phyloP scores from a whole-genome alignment of 2,888 invertebrate species.

The Caenorhabditis wallacei region DNA sequence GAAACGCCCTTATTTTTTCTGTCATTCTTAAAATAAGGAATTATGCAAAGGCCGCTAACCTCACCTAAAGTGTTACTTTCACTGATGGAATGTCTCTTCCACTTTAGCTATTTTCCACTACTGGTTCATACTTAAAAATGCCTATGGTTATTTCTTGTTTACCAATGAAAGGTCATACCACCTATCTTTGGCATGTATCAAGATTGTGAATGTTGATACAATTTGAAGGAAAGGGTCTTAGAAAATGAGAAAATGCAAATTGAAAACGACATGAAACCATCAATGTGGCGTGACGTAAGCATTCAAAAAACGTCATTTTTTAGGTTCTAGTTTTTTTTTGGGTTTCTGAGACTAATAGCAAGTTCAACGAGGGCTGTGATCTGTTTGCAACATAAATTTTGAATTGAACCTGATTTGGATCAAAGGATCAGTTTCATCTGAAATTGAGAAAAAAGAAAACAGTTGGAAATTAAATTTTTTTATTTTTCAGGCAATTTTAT shows the following conservation, averaged over 20 bases:
- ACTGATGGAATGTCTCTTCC: slow-evolving; percentile 21
- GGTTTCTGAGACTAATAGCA: too few species aligned
- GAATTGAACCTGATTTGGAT: too few species aligned
- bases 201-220: slow-evolving; percentile 44
- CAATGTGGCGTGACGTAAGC: slow-evolving; percentile 53
- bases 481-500: slow-evolving; percentile 58
- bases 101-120: slow-evolving; percentile 40
- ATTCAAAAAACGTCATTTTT: slow-evolving; percentile 4
- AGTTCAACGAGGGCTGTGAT: too few species aligned
- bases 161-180: slow-evolving; percentile 52
- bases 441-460: too few species aligned
- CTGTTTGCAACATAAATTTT: too few species aligned
- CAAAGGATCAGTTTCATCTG: too few species aligned
- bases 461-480: slow-evolving; percentile 39
- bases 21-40: slow-evolving; percentile 18
- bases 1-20: neutral
- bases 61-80: slow-evolving; percentile 47
- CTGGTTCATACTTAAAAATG: slow-evolving; percentile 37
- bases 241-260: slow-evolving; percentile 43
- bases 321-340: slow-evolving; percentile 29
- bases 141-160: slow-evolving; percentile 34
- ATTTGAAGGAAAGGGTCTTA: neutral
- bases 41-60: slow-evolving; percentile 44
- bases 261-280: slow-evolving; percentile 34
- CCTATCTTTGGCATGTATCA: slow-evolving; percentile 54